These are phyloP conservation scores for Eriocheir sinensis DNA, from an alignment of 1,140 invertebrate genomes.

Conservation along the genomic window DNA sequence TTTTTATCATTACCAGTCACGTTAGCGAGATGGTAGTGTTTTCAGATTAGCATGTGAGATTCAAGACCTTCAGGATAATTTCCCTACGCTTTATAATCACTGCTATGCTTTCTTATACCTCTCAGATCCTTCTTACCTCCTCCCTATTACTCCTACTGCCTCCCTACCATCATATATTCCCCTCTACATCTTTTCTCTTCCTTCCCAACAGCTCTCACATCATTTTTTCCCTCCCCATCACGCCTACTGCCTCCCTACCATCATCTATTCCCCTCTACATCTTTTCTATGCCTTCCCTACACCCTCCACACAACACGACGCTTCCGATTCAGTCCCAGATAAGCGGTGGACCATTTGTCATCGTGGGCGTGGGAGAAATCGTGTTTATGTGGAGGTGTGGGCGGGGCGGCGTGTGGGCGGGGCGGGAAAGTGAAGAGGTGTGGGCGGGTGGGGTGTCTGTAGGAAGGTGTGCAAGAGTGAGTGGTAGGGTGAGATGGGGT, in stretches of 20 bases:
- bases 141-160: background rate
- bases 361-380: conserved; percentile 49
- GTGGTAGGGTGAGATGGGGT: too few relatives aligned
- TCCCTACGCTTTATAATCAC: too few relatives aligned
- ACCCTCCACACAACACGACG: background rate
- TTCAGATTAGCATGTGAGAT: too few relatives aligned
- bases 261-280: too few relatives aligned
- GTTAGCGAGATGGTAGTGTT: too few relatives aligned
- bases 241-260: background rate
- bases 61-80: too few relatives aligned
- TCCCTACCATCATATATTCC: background rate
- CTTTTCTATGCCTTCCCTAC: too few relatives aligned
- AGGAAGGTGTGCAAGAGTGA: too few relatives aligned
- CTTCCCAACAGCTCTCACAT: background rate
- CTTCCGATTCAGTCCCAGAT: conserved; percentile 57
- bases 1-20: too few relatives aligned
- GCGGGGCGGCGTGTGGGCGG: conserved; percentile 11
- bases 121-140: background rate
- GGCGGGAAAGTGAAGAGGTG: background rate
- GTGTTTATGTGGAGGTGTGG: conserved; percentile 54
- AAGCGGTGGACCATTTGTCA: conserved; percentile 65
- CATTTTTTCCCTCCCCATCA: background rate
- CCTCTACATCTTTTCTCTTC: background rate
- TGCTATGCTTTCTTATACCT: background rate
- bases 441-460: background rate